Percentiles rank a stretch among this genome's conserved stretches.
Evolutionary conservation across 2,113 vertebrate genomes (phyloP).

Genomic region (Forbesichthys agassizii): DNA sequence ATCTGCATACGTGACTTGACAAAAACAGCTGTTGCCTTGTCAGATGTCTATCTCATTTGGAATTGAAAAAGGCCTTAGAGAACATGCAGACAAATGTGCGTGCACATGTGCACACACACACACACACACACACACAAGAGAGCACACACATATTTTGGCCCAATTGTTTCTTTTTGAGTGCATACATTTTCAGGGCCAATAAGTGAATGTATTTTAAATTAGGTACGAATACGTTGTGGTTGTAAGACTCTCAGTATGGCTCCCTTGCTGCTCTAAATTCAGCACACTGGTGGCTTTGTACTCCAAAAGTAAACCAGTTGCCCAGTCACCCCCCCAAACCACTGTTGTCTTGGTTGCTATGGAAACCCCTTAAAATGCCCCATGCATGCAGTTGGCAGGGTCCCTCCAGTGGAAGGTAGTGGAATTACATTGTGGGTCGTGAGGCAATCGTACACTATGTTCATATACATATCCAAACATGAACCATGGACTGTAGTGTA

Average conservation of each 20-base stretch:
- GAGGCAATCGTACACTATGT: conserved; percentile 60
- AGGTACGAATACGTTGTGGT: conserved; percentile 33
- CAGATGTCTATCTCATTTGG: not conserved
- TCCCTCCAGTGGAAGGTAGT: conserved; percentile 59
- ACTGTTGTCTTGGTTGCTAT: conserved; percentile 73
- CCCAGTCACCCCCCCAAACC: conserved; percentile 53
- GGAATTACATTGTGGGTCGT: conserved; percentile 63
- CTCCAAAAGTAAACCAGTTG: conserved; percentile 44
- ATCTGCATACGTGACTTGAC: too few species aligned
- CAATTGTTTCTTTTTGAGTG: conserved; percentile 6
- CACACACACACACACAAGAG: not conserved
- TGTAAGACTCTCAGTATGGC: conserved; percentile 44
- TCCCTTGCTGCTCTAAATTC: conserved; percentile 38
- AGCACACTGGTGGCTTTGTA: conserved; percentile 54
- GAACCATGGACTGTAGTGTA: conserved; percentile 55
- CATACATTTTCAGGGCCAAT: conserved; percentile 21
- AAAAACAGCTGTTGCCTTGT: not conserved
- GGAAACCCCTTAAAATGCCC: conserved; percentile 64
- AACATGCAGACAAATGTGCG: not conserved
- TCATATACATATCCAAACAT: conserved; percentile 72
- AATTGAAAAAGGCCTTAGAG: not conserved
- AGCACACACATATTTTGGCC: not conserved
- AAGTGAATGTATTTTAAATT: conserved; percentile 16
- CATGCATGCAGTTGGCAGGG: conserved; percentile 61
- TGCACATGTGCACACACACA: not conserved